Percentiles rank a stretch among this genome's conserved stretches.
Conservation (phyloP, 2,888 invertebrate genomes). For the Perizoma affinitatum region DNA sequence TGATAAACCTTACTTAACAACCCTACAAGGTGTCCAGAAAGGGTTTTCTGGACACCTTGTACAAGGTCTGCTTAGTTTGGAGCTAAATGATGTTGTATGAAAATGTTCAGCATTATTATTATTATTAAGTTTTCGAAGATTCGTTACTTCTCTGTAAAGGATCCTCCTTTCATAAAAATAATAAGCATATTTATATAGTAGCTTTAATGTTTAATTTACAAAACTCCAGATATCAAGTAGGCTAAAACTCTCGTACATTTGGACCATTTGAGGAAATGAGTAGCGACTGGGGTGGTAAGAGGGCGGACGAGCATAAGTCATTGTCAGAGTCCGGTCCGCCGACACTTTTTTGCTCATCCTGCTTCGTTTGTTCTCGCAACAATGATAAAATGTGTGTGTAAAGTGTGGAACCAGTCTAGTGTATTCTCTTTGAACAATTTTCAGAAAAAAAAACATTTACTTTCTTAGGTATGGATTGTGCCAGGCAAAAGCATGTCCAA, state of each 20-base stretch:
- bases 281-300: conserved; percentile 64
- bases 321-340: conserved; percentile 68
- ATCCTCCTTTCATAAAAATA: no score
- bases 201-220: not conserved
- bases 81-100: no score
- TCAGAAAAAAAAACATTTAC: not conserved
- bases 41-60: no score
- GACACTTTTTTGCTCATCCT: conserved; percentile 68
- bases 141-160: no score
- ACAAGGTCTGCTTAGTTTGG: no score
- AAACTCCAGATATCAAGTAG: conserved; percentile 36
- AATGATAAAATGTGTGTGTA: conserved; percentile 57
- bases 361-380: conserved; percentile 57
- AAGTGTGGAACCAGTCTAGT: conserved; percentile 23
- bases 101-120: no score
- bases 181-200: no score
- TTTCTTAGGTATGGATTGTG: no score
- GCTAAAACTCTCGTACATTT: conserved; percentile 47
- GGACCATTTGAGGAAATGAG: conserved; percentile 65
- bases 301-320: conserved; percentile 76
- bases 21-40: no score
- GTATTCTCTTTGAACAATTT: conserved; percentile 19
- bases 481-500: no score
- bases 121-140: no score
- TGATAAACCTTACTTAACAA: no score